Conservation (phyloP, 2,113 vertebrate genomes). For the Heliornis fulica region DNA sequence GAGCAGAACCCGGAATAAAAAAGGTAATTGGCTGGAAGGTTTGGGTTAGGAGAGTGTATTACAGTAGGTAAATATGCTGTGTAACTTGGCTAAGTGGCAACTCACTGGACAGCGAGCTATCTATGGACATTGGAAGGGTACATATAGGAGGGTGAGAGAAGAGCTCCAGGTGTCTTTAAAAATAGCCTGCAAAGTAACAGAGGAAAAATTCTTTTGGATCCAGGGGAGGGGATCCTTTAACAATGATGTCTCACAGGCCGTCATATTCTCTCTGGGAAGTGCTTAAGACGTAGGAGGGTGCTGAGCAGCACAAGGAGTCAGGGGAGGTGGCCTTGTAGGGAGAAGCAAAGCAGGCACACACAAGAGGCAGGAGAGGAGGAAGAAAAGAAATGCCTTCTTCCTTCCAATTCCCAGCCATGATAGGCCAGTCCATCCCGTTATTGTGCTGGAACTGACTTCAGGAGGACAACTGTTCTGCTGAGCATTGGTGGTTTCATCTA, state of each 20-base stretch:
- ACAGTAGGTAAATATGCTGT: not conserved
- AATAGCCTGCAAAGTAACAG: not conserved
- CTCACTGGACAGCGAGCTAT: not conserved
- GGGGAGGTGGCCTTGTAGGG: not conserved
- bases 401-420: not conserved
- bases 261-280: not conserved
- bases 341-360: not conserved
- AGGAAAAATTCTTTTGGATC: not conserved
- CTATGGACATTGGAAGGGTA: not conserved
- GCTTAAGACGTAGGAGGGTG: not conserved
- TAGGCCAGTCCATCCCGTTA: accelerated
- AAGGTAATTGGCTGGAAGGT: not conserved
- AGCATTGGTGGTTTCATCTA: not conserved
- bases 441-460: not conserved
- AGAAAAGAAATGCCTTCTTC: not conserved
- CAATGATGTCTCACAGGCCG: not conserved
- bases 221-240: not conserved
- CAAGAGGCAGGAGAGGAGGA: not conserved
- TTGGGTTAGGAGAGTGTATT: not conserved
- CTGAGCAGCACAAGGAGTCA: not conserved
- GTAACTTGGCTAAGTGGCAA: not conserved
- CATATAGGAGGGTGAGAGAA: not conserved
- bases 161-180: conserved; percentile 19
- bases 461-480: not conserved
- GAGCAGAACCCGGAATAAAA: not conserved